Evolutionary conservation across 2,113 vertebrate species (phyloP).

Genomic region (Uropsilus gracilis): DNA sequence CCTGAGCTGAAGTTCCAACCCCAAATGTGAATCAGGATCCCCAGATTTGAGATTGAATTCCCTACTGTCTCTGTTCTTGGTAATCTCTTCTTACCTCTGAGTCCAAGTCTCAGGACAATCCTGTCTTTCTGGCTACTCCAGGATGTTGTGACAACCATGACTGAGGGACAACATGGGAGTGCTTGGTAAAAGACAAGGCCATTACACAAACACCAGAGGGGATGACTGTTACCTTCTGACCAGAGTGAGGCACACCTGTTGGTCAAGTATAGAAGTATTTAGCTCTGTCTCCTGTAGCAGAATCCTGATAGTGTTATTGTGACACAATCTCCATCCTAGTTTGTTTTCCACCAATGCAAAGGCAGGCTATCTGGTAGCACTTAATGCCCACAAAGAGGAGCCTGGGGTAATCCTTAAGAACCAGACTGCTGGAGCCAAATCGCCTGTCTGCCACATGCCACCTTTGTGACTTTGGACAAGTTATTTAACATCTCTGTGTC

Average conservation of each 20-base stretch:
- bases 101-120: not conserved
- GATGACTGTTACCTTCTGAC: not conserved
- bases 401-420: not conserved
- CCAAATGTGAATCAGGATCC: not conserved
- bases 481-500: not conserved
- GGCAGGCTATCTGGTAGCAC: not conserved
- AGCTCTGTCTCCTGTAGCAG: not conserved
- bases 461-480: not conserved
- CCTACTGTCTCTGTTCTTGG: not conserved
- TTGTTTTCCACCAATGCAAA: not conserved
- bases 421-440: not conserved
- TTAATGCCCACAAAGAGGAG: not conserved
- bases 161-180: not conserved
- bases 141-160: not conserved
- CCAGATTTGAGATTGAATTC: not conserved
- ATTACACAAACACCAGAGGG: not conserved
- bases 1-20: not conserved
- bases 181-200: not conserved
- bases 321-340: not conserved
- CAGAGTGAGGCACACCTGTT: not conserved
- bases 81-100: not conserved
- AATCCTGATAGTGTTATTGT: not conserved
- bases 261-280: not conserved
- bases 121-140: slow-evolving; percentile 12
- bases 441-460: not conserved